A percentile compares a stretch with the other conserved stretches of the same genome.
These are phyloP conservation scores for Drosophila bifasciata DNA, from an alignment of 1,140 invertebrate genomes.

Conservation along the genomic window DNA sequence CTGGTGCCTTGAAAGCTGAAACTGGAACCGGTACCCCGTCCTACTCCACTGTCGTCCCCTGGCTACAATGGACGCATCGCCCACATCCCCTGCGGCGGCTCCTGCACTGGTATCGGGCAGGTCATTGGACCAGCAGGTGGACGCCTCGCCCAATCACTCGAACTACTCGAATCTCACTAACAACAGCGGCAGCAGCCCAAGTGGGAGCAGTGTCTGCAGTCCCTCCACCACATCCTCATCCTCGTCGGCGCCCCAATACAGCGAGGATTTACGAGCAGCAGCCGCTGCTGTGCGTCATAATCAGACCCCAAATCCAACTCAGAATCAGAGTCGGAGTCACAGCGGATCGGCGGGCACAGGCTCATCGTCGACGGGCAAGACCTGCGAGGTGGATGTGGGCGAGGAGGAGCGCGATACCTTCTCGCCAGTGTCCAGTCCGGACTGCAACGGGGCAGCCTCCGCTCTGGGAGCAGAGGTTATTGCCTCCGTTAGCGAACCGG, in stretches of 20 bases:
- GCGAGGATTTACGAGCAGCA: constrained; percentile 66
- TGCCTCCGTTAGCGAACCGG: constrained; percentile 25
- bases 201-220: constrained; percentile 41
- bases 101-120: constrained; percentile 41
- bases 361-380: constrained; percentile 52
- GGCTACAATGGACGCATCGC: constrained; percentile 58
- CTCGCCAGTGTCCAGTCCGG: constrained; percentile 70
- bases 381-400: constrained; percentile 74
- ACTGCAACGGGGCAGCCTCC: constrained; percentile 47
- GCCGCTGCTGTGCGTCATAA: constrained; percentile 24
- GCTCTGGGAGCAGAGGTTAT: constrained; percentile 6
- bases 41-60: not conserved
- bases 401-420: constrained; percentile 80
- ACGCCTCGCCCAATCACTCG: constrained; percentile 67
- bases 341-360: constrained; percentile 55
- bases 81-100: constrained; percentile 41
- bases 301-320: not conserved
- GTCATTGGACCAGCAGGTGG: constrained; percentile 75
- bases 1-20: too few relatives aligned
- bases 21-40: not conserved
- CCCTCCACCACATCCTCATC: constrained; percentile 54
- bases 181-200: constrained; percentile 41
- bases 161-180: constrained; percentile 79
- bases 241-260: constrained; percentile 78
- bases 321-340: constrained; percentile 19